Percentiles rank a stretch among this genome's conserved stretches.
Evolutionary conservation across 2,113 vertebrate genomes (phyloP).

Genomic region (Trinectes maculatus): DNA sequence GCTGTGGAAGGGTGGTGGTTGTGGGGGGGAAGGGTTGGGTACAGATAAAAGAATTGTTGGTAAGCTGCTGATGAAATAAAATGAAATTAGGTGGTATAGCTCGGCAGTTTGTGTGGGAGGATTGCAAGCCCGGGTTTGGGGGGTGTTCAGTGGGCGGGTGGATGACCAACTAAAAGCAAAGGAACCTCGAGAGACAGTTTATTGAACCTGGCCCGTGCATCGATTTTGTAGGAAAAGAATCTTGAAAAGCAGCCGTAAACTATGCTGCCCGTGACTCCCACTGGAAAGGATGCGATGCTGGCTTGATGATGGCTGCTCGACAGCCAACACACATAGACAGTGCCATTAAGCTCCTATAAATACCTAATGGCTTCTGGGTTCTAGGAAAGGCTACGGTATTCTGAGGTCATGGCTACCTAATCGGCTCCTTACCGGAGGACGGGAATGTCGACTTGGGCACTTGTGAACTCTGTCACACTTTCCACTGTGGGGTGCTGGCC

Average conservation of each 20-base stretch:
- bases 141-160: background rate
- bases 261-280: too few species aligned
- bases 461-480: conserved; percentile 49
- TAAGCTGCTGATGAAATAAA: conserved; percentile 72
- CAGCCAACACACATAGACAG: conserved; percentile 48
- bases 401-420: conserved; percentile 62
- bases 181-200: conserved; percentile 19
- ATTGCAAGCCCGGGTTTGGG: background rate
- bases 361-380: conserved; percentile 74
- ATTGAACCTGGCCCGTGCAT: conserved; percentile 29
- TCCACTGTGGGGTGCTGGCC: conserved; percentile 27
- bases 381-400: conserved; percentile 72
- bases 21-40: background rate
- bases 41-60: conserved; percentile 50
- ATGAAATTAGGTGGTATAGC: conserved; percentile 62
- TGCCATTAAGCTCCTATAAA: conserved; percentile 75
- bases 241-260: conserved; percentile 49
- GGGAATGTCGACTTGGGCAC: conserved; percentile 32
- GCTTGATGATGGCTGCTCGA: conserved; percentile 54
- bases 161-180: conserved; percentile 23
- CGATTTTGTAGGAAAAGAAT: conserved; percentile 46
- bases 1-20: too few species aligned
- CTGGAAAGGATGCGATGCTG: conserved; percentile 42
- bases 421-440: conserved; percentile 56
- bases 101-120: conserved; percentile 38